Evolutionary conservation across 1,140 invertebrate species (phyloP), one percentile per base, ranked within the genome.

Genomic region (Sitobion miscanthi): DNA sequence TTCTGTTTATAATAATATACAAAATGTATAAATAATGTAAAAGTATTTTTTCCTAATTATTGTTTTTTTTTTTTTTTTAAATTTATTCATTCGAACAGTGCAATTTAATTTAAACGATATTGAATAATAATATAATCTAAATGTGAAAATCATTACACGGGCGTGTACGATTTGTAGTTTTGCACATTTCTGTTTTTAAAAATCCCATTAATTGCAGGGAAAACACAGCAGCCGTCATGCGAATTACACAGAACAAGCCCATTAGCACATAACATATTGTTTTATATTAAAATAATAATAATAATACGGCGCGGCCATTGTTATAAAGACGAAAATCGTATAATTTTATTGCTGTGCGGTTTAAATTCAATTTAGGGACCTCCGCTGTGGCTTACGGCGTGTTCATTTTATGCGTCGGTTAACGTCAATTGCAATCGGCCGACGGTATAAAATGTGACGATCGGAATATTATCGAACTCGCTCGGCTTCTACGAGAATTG

Each of bases 201-300:
- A 77, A 35, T n/a, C n/a, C 62, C n/a, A 77, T 77, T 77, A 77
- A 77, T n/a, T 77, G 62, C 30, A 77, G 11, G 30, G 62, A 17
- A 69, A 77, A 77, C 62, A 77, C 62, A 77, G 57, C 57, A 62
- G 62, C 62, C n/a, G 14, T 77, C 62, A 17, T n/a, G 62, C 5
- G 30, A 77, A 77, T 77, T 77, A n/a, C 62, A 77, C 62, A 17
- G 62, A 77, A 77, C 62, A 77, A 77, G n/a, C 30, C 62, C 62
- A 77, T 77, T 77, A 77, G 62, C 62, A 77, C 62, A 77, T 77
- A 77, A 77, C 62, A 77, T n/a, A 77, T 77, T 52, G 49, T 52
- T 77, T 77, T 77, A 77, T 77, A 77, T 77, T 77, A 77, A 77
- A 77, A n/a, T 77, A 77, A n/a, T 77, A n/a, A n/a, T 69, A 69